These are phyloP conservation scores for Glaucopsyche alexis DNA, from an alignment of 2,888 invertebrate species.

Conservation along the genomic window DNA sequence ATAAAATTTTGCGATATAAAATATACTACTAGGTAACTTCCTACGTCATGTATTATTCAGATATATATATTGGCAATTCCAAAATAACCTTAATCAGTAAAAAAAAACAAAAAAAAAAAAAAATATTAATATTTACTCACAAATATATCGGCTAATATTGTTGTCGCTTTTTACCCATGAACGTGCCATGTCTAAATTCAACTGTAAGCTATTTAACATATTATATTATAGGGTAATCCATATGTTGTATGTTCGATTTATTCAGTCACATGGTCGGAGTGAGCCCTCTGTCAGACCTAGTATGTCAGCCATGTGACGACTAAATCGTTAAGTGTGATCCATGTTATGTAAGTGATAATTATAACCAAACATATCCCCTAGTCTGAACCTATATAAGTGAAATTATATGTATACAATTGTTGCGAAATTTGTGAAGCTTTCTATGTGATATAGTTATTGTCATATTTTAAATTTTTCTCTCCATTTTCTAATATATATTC, in stretches of 20 bases:
- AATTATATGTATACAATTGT: constrained; percentile 45
- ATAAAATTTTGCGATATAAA: neutral
- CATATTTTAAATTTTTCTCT: constrained; percentile 31
- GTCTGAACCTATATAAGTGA: constrained; percentile 59
- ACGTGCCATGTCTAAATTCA: constrained; percentile 18
- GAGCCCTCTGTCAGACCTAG: constrained; percentile 15
- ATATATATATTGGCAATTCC: neutral
- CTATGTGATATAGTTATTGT: constrained; percentile 44
- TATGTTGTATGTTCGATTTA: constrained; percentile 22
- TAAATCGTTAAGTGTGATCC: constrained; percentile 30
- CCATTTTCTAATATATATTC: constrained; percentile 29
- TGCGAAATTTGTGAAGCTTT: constrained; percentile 42
- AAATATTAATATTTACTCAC: neutral
- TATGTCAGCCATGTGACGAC: constrained; percentile 15
- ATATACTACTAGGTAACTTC: neutral
- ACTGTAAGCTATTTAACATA: neutral
- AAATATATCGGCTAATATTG: neutral
- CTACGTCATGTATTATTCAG: neutral
- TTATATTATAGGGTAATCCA: neutral
- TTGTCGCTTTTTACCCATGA: constrained; percentile 17
- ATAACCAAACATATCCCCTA: constrained; percentile 75
- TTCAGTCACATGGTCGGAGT: constrained; percentile 19
- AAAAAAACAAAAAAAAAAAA: neutral
- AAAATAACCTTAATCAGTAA: neutral
- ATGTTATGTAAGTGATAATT: constrained; percentile 59